Base-by-base conservation (phyloP, 2,113 vertebrate genomes). In the Eonycteris spelaea region DNA sequence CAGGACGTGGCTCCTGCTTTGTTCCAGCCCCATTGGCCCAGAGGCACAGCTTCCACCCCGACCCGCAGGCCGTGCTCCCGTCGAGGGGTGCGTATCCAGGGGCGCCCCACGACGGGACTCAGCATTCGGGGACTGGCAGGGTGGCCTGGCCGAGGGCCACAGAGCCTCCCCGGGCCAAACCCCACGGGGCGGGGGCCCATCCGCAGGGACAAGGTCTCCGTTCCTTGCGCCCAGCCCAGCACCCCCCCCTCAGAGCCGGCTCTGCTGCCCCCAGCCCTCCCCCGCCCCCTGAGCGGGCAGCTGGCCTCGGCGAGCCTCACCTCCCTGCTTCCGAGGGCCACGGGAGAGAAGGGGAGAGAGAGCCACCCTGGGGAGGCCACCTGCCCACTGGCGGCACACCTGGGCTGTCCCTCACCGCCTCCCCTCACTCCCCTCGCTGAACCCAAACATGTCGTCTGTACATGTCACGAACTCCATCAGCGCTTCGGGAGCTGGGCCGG, bases 371-470 rank as follows among this genome's bases (percentile, higher is more conserved):
- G 53, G 53, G 12, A 35, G 65, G 19, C 13, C 61, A 26, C 18
- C 40, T 0, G 0, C n/a, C 35, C 38, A 5, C 0, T 1, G 8
- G 59, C 38, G 21, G 18, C 1, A 1, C 11, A 0, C 16, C 88
- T 24, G 16, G 28, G 57, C 33, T 45, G 35, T 4, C 65, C 67
- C 85, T 75, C 26, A 2, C 22, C 5, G n/a, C 51, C 14, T 19
- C 48, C 21, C 9, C 63, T 26, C 22, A 8, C 38, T 71, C 51
- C 13, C 14, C 48, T 30, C 38, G 61, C 70, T 15, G 26, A n/a
- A 30, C 22, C 28, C 38, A 4, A 51, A 65, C 21, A 1, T 26
- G 40, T 22, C 26, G 22, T 33, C 67, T 24, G 5, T 6, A 24
- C 13, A 26, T 33, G n/a, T 12, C 43, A 33, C 21, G 14, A 3